Evolutionary conservation across 2,888 invertebrate genomes (phyloP), one percentile per base, ranked within the genome.

Genomic region (Eristalis tenax): DNA sequence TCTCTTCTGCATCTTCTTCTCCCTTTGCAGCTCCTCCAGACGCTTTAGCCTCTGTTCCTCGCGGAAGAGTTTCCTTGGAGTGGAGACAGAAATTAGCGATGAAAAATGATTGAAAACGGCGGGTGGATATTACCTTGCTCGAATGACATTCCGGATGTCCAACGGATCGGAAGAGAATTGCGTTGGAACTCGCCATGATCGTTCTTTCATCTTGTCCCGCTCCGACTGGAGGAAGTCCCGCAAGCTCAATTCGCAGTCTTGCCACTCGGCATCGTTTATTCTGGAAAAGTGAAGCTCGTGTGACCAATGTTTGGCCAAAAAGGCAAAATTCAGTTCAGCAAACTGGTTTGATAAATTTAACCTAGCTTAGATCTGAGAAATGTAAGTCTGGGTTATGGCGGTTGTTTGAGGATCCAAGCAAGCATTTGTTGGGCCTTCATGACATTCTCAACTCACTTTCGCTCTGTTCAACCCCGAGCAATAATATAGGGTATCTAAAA

Each of bases 231-330:
- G 90, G 89, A 93, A 93, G 43, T 91, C 90, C 85, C 91, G 92
- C 6, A 93, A 88, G 59, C 90, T 90, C 64, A 92, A 90, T 83
- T 93, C 93, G 75, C 92, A 92, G 2, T 90, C 90, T 15, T 92
- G 91, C 91, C 92, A 93, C 43, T 92, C 91, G 32, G 91, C 90
- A 70, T 92, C 91, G 38, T 92, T 91, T 64, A 93, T 92, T 89
- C 93, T 93, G 83, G 35, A 2, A 26, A 22, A 15, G 22, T 43
- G 43, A 2, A 18, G 10, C 22, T 57, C 4, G 18, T 35, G 10
- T 35, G 35, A 11, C 10, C 1, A 11, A 35, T 2, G 10, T 1
- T 8, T 10, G 35, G 5, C 5, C 5, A 35, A 11, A 35, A 11
- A 1, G 10, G 11, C 1, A 35, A 35, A 4, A 32, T 5, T 26